Percentiles rank a stretch among this genome's conserved stretches.
Evolutionary conservation across 2,113 vertebrate genomes (phyloP).

Genomic region (Crocuta crocuta): DNA sequence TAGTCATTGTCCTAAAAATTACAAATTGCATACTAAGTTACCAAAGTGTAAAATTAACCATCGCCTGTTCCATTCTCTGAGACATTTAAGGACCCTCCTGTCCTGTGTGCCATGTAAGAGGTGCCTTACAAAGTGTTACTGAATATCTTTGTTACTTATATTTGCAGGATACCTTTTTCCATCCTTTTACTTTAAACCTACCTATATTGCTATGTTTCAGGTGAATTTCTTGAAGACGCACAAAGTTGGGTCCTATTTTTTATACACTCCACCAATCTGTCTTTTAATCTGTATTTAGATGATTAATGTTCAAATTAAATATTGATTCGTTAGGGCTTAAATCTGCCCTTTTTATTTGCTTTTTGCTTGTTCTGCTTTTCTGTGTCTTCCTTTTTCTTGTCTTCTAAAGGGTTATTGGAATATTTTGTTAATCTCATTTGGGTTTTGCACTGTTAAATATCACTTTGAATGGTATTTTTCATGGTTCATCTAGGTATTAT

Average conservation of each 20-base stretch:
- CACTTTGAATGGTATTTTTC: background rate
- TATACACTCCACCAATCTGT: background rate
- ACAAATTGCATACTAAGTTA: background rate
- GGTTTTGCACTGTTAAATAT: background rate
- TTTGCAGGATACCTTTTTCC: background rate
- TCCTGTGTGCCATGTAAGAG: background rate
- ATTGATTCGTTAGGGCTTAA: background rate
- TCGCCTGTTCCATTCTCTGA: background rate
- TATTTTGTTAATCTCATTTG: background rate
- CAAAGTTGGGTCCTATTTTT: background rate
- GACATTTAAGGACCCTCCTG: background rate
- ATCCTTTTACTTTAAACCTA: background rate
- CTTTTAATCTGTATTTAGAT: background rate
- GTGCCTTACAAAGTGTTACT: background rate
- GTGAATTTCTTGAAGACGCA: background rate
- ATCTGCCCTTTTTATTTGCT: background rate
- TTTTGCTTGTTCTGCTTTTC: background rate
- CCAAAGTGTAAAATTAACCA: background rate
- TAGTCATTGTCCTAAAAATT: background rate
- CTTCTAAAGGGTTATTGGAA: background rate
- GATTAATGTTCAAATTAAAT: background rate
- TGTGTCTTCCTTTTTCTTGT: background rate
- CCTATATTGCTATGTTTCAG: background rate
- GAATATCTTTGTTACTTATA: background rate
- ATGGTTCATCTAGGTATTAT: background rate